A percentile compares a stretch with the other conserved stretches of the same genome.
phyloP scores from a whole-genome alignment of 2,113 vertebrate genomes.

The Rhinolophus sinicus region DNA sequence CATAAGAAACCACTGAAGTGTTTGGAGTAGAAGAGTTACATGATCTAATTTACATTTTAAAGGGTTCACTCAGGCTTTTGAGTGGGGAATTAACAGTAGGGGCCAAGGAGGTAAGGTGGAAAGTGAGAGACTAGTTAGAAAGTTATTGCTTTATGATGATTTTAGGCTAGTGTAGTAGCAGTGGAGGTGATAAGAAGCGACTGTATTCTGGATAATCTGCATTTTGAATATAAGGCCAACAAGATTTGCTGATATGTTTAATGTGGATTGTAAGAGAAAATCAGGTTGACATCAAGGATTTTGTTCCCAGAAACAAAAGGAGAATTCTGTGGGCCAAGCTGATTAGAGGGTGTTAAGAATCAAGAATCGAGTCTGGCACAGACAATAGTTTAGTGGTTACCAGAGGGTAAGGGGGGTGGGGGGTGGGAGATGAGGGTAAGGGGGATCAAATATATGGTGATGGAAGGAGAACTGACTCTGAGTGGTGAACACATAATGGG shows the following conservation, averaged over 20 bases:
- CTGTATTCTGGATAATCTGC: background rate
- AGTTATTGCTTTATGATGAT: background rate
- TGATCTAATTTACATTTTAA: conserved; percentile 19
- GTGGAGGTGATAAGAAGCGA: background rate
- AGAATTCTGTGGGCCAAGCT: background rate
- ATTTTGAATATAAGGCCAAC: background rate
- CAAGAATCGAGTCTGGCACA: background rate
- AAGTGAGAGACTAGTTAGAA: background rate
- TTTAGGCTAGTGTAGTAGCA: background rate
- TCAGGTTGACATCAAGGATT: background rate
- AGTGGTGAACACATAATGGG: too few species aligned
- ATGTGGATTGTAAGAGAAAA: background rate
- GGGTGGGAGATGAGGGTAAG: too few species aligned
- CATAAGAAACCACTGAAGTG: background rate
- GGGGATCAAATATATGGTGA: too few species aligned
- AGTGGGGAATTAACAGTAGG: background rate
- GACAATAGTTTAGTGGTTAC: too few species aligned
- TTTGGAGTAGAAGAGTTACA: background rate
- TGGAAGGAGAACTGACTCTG: too few species aligned
- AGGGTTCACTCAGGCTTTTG: background rate
- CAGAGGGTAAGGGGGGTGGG: too few species aligned
- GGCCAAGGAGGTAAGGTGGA: background rate
- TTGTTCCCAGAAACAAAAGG: background rate
- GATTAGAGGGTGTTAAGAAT: background rate
- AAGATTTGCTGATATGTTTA: background rate